Evolutionary conservation across 2,888 invertebrate genomes (phyloP).

Genomic region (Boloria selene): DNA sequence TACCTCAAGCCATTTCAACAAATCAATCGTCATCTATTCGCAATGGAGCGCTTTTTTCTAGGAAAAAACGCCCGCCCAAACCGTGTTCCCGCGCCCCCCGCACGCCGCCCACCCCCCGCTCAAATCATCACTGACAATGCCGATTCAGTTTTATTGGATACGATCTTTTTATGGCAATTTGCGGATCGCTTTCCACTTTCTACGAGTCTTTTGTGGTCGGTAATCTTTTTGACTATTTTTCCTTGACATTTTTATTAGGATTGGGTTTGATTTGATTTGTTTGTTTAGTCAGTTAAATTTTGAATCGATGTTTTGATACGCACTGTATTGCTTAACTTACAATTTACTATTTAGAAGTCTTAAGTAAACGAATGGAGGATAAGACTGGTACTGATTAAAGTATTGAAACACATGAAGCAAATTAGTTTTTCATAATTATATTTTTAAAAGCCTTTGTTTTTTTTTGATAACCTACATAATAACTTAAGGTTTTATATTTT

Average conservation of each 20-base stretch:
- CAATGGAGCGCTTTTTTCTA: slow-evolving; percentile 60
- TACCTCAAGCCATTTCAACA: slow-evolving; percentile 45
- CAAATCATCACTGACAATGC: slow-evolving; percentile 75
- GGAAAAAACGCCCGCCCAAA: slow-evolving; percentile 79
- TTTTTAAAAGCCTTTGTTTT: no score
- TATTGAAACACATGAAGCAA: no score
- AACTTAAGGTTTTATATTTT: no score
- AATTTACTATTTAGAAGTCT: no score
- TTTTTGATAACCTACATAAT: no score
- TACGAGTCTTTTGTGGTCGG: slow-evolving; percentile 63
- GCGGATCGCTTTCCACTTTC: slow-evolving; percentile 73
- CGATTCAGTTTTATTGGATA: slow-evolving; percentile 73
- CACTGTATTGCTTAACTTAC: no score
- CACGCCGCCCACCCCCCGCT: slow-evolving; percentile 47
- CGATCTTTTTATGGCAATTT: slow-evolving; percentile 79
- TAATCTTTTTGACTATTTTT: slow-evolving; percentile 43
- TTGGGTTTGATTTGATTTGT: slow-evolving; percentile 11
- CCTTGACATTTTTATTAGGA: slow-evolving; percentile 21
- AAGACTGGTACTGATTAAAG: no score
- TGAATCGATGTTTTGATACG: no score
- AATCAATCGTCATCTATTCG: slow-evolving; percentile 70
- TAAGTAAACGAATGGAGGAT: no score
- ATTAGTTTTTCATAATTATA: no score
- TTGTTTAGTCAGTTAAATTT: not conserved
- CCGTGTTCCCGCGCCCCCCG: slow-evolving; percentile 59